Percentiles rank a stretch among this genome's conserved stretches.
Evolutionary conservation across 1,140 invertebrate genomes (phyloP).

Genomic region (Trachymyrmex septentrionalis): DNA sequence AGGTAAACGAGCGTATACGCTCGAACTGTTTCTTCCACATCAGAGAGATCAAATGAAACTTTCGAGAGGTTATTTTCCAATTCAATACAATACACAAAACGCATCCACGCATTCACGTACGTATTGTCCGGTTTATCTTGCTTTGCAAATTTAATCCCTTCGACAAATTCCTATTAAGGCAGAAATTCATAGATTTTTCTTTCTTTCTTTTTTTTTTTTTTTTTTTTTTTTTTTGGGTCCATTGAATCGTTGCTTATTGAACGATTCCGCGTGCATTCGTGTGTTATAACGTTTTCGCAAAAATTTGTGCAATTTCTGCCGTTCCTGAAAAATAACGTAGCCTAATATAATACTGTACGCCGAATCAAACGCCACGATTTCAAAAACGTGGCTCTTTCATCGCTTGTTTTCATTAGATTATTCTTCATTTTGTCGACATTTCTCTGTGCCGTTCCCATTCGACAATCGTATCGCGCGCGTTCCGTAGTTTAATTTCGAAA

Average conservation of each 20-base stretch:
- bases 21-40: background rate
- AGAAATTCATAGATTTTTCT: constrained; percentile 7
- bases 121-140: background rate
- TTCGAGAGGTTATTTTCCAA: background rate
- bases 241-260: background rate
- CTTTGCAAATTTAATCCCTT: constrained; percentile 24
- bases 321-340: background rate
- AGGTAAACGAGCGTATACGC: background rate
- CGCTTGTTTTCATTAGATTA: constrained; percentile 30
- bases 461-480: background rate
- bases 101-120: background rate
- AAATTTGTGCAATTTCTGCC: constrained; percentile 18
- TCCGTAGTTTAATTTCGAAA: constrained; percentile 10
- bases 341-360: background rate
- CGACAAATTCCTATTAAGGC: background rate
- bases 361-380: background rate
- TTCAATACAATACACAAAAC: background rate
- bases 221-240: background rate
- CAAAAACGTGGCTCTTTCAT: background rate
- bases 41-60: background rate
- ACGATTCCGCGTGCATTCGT: background rate
- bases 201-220: no score
- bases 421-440: constrained; percentile 17
- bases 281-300: background rate
- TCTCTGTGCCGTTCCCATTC: background rate